phyloP scores from a whole-genome alignment of 1,140 invertebrate genomes.

The Pristionchus pacificus region DNA sequence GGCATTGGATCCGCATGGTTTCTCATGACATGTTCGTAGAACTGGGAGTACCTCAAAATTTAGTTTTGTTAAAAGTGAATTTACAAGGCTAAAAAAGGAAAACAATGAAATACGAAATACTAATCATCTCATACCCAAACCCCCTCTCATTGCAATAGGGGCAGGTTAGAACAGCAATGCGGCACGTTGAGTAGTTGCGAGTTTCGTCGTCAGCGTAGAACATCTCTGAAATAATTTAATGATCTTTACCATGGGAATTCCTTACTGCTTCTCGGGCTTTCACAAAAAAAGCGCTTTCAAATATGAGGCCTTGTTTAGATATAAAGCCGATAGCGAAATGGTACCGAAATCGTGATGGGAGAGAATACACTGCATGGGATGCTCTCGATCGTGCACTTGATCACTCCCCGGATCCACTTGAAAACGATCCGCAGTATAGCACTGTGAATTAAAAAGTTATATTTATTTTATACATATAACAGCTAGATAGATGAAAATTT shows the following conservation, averaged over 20 bases:
- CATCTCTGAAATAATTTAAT: constrained; percentile 13
- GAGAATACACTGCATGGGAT: constrained; percentile 32
- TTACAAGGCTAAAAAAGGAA: too few species aligned
- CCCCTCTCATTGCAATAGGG: constrained; percentile 22
- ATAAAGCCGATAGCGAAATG: background rate
- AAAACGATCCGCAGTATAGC: background rate
- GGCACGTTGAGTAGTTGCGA: constrained; percentile 15
- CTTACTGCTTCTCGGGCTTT: too few species aligned
- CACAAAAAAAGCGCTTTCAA: background rate
- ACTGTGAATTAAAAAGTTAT: background rate
- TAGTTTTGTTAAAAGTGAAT: too few species aligned
- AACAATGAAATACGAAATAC: too few species aligned
- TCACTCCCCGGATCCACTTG: constrained; percentile 2
- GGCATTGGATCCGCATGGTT: background rate
- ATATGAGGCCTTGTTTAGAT: background rate
- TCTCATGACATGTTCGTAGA: background rate
- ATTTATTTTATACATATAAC: background rate
- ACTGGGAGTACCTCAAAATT: background rate
- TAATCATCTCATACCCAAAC: too few species aligned
- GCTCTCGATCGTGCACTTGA: background rate
- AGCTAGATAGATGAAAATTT: background rate
- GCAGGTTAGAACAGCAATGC: constrained; percentile 23
- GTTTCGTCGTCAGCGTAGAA: constrained; percentile 21
- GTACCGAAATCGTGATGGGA: constrained; percentile 20
- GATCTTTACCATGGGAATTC: too few species aligned